Evolutionary conservation across 2,888 invertebrate genomes (phyloP).

Genomic region (Pheosia gnoma): DNA sequence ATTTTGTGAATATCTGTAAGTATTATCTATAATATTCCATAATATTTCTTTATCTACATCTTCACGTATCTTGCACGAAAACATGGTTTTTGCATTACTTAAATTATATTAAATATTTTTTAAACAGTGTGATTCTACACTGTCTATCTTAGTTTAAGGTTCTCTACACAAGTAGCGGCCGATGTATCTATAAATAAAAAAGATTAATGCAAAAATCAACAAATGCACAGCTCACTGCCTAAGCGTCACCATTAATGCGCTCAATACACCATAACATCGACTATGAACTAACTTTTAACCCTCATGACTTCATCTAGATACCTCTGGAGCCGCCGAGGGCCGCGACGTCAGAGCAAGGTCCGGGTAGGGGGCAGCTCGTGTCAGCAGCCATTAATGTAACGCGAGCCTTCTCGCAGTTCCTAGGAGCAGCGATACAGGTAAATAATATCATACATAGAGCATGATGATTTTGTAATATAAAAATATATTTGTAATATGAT

Average conservation of each 20-base stretch:
- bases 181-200: not conserved
- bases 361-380: conserved; percentile 82
- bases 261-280: conserved; percentile 5
- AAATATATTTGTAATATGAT: too few relatives aligned
- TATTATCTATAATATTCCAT: not conserved
- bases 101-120: not conserved
- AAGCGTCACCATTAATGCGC: conserved; percentile 30
- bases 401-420: conserved; percentile 90
- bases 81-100: not conserved
- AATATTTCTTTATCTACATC: not conserved
- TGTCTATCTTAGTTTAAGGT: too few relatives aligned
- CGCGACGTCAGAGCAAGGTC: conserved; percentile 63
- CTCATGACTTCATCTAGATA: conserved; percentile 53
- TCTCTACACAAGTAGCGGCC: too few relatives aligned
- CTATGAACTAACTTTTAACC: conserved; percentile 23
- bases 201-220: conserved; percentile 1
- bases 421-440: conserved; percentile 91
- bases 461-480: too few relatives aligned
- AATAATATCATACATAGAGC: conserved; percentile 8
- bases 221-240: conserved; percentile 37
- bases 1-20: not conserved
- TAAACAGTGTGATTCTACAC: too few relatives aligned
- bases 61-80: not conserved
- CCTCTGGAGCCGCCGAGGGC: conserved; percentile 78
- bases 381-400: conserved; percentile 91